Base-by-base conservation (phyloP, 2,797 vertebrate genomes). In the Enteromius trimaculatus region DNA sequence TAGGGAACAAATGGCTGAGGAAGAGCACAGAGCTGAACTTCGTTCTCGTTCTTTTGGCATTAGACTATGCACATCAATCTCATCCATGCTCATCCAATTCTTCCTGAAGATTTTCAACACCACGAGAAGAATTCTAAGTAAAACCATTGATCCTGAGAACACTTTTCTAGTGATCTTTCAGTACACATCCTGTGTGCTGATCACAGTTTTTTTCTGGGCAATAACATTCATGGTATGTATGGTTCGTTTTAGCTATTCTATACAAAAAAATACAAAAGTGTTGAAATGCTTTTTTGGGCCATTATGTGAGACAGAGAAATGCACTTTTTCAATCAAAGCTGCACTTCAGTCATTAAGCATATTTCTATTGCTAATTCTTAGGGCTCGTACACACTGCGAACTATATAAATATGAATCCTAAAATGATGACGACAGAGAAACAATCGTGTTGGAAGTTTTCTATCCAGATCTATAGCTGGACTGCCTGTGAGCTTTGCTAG, bases 211-310 rank as follows among this genome's bases (percentile, higher is more conserved):
- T 13, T 85, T 88, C 65, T 86, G 79, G 85, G 23, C 80, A 68
- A 29, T 87, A 78, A 64, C 84, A 72, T 84, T 64, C 21, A 87
- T 84, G 86, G 86, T 87, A 64, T 23, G 81, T 83, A 44, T 75
- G 14, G 21, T 78, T 19, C 13, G 10, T 8, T 29, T 44, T 8
- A 31, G 26, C 75, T 62, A 16, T 76, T 53, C 7, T 51, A 21
- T 71, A 17, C 16, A 72, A 13, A n/a, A 10, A 21, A n/a, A n/a
- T 53, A 21, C 6, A 72, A 5, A 11, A 37, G 19, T 39, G 19
- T 53, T 74, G 1, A 51, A 13, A 26, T 26, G 23, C 58, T 26
- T 60, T 60, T 60, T 26, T 11, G 23, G 11, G 10, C n/a, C n/a
- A 23, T 23, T 26, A 23, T 4, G 11, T n/a, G n/a, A 23, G 23